Conservation (phyloP, 2,113 vertebrate species). For the Petrocephalus zakoni region DNA sequence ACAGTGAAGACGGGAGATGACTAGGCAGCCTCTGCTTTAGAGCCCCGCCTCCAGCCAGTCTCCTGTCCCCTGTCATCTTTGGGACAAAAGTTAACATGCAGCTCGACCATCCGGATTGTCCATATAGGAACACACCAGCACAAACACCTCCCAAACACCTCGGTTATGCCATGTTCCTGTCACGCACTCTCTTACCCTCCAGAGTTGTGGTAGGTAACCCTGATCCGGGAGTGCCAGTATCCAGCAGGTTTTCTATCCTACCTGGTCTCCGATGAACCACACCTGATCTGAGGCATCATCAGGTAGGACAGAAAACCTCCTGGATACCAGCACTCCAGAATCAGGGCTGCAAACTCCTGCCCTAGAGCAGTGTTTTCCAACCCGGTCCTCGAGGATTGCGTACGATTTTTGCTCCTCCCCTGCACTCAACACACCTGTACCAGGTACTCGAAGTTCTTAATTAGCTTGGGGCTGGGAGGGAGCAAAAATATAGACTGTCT, state of each 20-base stretch:
- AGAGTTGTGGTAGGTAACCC: background rate
- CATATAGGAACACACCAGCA: background rate
- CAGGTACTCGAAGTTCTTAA: background rate
- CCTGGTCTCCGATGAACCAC: background rate
- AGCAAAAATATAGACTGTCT: background rate
- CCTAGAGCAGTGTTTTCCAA: background rate
- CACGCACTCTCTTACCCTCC: background rate
- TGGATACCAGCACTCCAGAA: background rate
- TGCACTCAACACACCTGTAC: background rate
- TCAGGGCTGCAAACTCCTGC: background rate
- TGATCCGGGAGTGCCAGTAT: background rate
- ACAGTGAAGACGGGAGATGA: constrained; percentile 10
- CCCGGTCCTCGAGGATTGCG: background rate
- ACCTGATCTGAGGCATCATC: background rate
- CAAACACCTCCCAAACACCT: background rate
- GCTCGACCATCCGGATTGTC: background rate
- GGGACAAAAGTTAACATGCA: background rate
- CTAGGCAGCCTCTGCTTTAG: background rate
- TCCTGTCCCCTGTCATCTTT: background rate
- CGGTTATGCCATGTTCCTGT: background rate
- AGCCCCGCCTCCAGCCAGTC: background rate
- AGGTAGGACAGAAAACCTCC: background rate
- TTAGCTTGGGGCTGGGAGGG: background rate
- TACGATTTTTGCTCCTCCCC: background rate
- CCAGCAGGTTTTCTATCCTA: background rate